Evolutionary conservation across 2,888 invertebrate genomes (phyloP), one percentile per base, ranked within the genome.

Genomic region (Stenchaetothrips biformis): DNA sequence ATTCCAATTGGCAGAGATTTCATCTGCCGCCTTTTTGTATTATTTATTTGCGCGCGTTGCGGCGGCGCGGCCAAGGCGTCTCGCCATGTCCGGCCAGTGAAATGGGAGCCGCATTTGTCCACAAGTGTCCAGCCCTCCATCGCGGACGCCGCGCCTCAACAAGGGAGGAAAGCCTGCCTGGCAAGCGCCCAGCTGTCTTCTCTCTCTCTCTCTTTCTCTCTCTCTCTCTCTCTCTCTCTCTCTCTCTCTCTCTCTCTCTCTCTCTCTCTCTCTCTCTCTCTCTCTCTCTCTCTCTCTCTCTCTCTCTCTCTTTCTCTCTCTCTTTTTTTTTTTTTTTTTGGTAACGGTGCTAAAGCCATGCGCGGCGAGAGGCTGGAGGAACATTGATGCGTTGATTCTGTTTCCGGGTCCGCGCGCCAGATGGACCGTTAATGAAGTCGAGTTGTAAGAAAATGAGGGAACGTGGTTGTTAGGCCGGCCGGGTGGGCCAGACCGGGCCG

Each of bases 1-100:
- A 59, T 59, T 59, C 59, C 59, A 59, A 59, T 59, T 59, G 59
- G 59, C 59, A 59, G 59, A 59, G 59, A 59, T 59, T 59, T 59
- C 59, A 59, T 59, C 59, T 59, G 13, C 18, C 59, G 59, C 16
- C 59, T 59, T 59, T 59, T 18, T 59, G 59, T 18, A 18, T 59
- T 59, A 59, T 59, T 59, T 59, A 59, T 59, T 37, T 37, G 37
- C 37, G 37, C 37, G 37, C 37, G 37, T 1, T 4, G 2, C 37
- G 37, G 37, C 59, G 11, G 13, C 16, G 59, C 37, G n/a, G n/a
- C 37, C 37, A 37, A 37, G 37, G 37, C 59, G 13, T 18, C 59
- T 59, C 59, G 18, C 13, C 59, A 18, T 18, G 6, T 18, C 59
- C 59, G 16, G 6, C 59, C 59, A 16, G 18, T 59, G 59, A 59